Conservation (phyloP, 2,888 invertebrate species). For the Pyrgus malvae region DNA sequence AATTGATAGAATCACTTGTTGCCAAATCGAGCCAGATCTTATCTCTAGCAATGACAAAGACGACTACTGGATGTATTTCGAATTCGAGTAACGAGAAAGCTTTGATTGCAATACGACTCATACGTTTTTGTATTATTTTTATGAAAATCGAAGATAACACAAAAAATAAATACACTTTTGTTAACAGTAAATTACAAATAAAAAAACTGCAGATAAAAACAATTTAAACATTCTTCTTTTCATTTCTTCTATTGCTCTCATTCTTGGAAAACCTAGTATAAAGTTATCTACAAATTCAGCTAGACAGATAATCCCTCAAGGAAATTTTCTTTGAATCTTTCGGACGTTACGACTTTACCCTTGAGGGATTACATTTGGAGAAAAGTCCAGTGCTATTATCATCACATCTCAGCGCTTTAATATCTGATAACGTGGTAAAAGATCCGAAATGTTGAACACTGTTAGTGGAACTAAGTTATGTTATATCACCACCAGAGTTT, state of each 20-base stretch:
- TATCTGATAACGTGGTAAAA: no score
- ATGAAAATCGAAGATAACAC: no score
- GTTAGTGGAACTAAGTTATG: no score
- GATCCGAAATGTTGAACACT: no score
- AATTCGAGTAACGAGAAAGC: slow-evolving; percentile 5
- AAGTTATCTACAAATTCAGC: background rate
- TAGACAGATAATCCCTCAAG: background rate
- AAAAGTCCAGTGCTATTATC: background rate
- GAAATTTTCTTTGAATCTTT: slow-evolving; percentile 1
- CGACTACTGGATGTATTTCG: background rate
- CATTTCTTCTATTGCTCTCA: background rate
- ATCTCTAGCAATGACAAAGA: background rate
- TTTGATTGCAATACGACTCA: no score
- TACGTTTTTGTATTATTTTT: background rate
- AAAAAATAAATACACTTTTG: no score
- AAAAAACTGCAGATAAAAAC: no score
- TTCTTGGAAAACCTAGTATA: no score
- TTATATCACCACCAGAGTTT: no score
- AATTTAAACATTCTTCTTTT: no score
- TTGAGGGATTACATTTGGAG: background rate
- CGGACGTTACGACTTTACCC: background rate
- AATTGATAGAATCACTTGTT: slow-evolving; percentile 27
- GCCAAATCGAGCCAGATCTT: slow-evolving; percentile 23
- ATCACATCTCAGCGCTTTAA: no score
- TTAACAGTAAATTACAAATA: no score